Conservation (phyloP, 2,888 invertebrate species). For the Gisinianus flammeolus region DNA sequence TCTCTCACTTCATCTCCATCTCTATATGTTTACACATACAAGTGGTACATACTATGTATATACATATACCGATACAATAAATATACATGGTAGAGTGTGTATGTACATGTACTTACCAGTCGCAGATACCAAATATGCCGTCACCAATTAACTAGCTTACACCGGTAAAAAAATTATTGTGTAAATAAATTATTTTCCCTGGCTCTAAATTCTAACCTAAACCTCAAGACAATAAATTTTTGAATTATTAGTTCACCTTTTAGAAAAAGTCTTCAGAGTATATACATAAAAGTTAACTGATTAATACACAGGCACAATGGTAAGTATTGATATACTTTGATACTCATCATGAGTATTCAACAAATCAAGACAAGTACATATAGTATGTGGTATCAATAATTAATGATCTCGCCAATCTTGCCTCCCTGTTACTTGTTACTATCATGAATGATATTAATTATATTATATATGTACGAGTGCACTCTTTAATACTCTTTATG, state of each 20-base stretch:
- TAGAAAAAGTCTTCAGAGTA: neutral
- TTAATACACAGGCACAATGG: too few species aligned
- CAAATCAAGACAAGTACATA: neutral
- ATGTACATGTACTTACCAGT: too few species aligned
- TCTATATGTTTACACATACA: neutral
- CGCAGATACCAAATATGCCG: neutral
- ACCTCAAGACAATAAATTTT: too few species aligned
- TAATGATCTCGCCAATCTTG: too few species aligned
- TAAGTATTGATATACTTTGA: neutral
- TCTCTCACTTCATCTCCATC: neutral
- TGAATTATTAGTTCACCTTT: too few species aligned
- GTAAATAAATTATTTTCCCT: conserved; percentile 7
- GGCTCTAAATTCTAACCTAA: neutral
- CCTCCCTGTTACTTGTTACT: too few species aligned
- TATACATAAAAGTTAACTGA: too few species aligned
- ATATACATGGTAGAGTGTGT: too few species aligned
- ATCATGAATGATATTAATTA: too few species aligned
- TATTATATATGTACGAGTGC: too few species aligned
- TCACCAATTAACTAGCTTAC: conserved; percentile 11
- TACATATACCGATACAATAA: too few species aligned
- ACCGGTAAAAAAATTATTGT: conserved; percentile 3
- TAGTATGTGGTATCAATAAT: neutral
- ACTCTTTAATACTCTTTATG: too few species aligned
- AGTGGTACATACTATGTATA: neutral
- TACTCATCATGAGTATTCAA: neutral